Conservation (phyloP, 2,888 invertebrate genomes). For the Pemphredon lugubris region DNA sequence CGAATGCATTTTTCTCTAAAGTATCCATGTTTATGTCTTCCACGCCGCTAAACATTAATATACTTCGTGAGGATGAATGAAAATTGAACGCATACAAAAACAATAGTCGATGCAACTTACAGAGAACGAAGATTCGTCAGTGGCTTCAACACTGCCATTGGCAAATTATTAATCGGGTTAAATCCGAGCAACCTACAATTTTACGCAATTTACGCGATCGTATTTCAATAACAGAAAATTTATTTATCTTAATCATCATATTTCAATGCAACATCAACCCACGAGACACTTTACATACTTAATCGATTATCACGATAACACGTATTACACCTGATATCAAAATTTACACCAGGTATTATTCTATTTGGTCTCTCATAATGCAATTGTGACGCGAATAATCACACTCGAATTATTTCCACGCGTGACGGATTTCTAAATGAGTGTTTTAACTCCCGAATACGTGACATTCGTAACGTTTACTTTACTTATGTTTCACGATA, state of each 20-base stretch:
- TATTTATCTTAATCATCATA: too few species aligned
- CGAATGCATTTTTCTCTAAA: constrained; percentile 82
- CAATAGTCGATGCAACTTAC: constrained; percentile 67
- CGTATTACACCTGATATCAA: too few species aligned
- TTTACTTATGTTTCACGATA: constrained; percentile 48
- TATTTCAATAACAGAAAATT: too few species aligned
- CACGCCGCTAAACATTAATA: constrained; percentile 80
- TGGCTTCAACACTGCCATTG: constrained; percentile 69
- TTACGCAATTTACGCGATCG: not conserved
- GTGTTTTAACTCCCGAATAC: constrained; percentile 50
- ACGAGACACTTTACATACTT: too few species aligned
- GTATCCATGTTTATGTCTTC: constrained; percentile 82
- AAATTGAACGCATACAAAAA: constrained; percentile 4
- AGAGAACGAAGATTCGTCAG: constrained; percentile 75
- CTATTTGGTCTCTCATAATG: too few species aligned
- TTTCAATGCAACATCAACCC: not conserved
- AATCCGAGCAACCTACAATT: constrained; percentile 74
- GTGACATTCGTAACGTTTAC: constrained; percentile 58
- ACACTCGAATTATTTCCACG: constrained; percentile 22
- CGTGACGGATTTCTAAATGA: constrained; percentile 42
- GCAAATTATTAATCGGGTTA: constrained; percentile 73
- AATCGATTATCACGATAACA: too few species aligned
- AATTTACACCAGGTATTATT: too few species aligned
- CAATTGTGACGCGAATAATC: too few species aligned
- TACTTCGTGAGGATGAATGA: constrained; percentile 1